phyloP scores from a whole-genome alignment of 1,140 invertebrate species.

The Magallana gigas region DNA sequence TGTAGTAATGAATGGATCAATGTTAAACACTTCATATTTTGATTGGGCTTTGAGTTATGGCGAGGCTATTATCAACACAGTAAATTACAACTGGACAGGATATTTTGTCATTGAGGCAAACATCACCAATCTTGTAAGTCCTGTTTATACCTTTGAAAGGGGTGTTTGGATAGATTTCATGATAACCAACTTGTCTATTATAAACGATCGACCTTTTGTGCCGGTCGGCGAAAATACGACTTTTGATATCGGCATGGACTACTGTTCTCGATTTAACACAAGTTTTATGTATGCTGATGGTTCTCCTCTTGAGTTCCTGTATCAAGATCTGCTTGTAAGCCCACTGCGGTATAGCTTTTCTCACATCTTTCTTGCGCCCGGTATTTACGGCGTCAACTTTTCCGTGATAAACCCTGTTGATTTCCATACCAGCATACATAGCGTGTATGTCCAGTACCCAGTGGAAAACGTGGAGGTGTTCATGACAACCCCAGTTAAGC shows the following conservation, averaged over 20 bases:
- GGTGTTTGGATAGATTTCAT: constrained; percentile 61
- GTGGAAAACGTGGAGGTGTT: constrained; percentile 52
- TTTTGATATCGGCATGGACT: constrained; percentile 51
- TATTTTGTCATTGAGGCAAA: constrained; percentile 45
- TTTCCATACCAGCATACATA: constrained; percentile 41
- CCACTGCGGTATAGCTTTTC: constrained; percentile 39
- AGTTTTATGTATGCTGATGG: constrained; percentile 50
- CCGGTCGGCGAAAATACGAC: constrained; percentile 56
- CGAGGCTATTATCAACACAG: constrained; percentile 41
- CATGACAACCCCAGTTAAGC: constrained; percentile 36
- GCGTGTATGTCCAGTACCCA: constrained; percentile 58
- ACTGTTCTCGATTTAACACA: constrained; percentile 59
- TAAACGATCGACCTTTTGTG: constrained; percentile 50
- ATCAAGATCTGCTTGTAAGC: constrained; percentile 40
- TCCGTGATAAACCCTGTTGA: constrained; percentile 59
- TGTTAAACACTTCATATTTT: constrained; percentile 43
- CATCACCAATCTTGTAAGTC: constrained; percentile 55
- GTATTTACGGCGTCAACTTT: constrained; percentile 48
- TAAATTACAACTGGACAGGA: constrained; percentile 51
- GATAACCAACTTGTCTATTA: constrained; percentile 52
- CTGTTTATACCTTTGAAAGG: constrained; percentile 30
- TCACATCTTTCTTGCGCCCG: constrained; percentile 50
- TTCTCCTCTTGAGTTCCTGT: constrained; percentile 12
- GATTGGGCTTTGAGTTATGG: constrained; percentile 39
- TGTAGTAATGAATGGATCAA: constrained; percentile 48